Percentiles rank a stretch among this genome's conserved stretches.
These are phyloP conservation scores for Digitonthophagus gazella DNA, from an alignment of 2,888 invertebrate species.

Conservation along the genomic window DNA sequence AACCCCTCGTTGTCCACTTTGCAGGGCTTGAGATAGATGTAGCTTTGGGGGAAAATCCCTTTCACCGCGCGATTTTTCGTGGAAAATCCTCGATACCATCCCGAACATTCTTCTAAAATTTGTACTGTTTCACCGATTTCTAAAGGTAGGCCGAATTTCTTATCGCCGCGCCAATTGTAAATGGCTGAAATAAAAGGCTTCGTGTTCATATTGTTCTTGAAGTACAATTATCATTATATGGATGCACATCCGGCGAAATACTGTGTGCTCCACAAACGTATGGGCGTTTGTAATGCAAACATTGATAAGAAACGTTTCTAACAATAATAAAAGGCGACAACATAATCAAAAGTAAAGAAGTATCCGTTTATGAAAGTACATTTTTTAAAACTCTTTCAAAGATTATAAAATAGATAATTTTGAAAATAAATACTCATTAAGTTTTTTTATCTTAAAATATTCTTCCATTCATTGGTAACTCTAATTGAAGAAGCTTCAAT, in stretches of 20 bases:
- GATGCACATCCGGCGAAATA: not conserved
- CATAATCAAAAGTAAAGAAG: too few species aligned
- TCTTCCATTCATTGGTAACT: too few species aligned
- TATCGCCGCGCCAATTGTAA: slow-evolving; percentile 86
- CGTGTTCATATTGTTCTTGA: not conserved
- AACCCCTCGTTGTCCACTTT: slow-evolving; percentile 79
- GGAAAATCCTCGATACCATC: slow-evolving; percentile 88
- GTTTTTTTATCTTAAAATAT: too few species aligned
- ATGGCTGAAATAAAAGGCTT: slow-evolving; percentile 65
- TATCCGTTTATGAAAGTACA: too few species aligned
- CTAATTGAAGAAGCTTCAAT: too few species aligned
- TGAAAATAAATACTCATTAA: too few species aligned
- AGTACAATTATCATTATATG: not conserved
- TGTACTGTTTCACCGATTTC: slow-evolving; percentile 93
- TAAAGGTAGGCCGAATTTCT: slow-evolving; percentile 74
- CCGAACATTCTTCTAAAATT: slow-evolving; percentile 85
- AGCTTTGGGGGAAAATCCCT: slow-evolving; percentile 79
- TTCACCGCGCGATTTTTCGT: slow-evolving; percentile 67
- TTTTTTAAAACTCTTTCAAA: too few species aligned
- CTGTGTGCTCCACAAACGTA: not conserved
- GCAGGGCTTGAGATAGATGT: slow-evolving; percentile 74
- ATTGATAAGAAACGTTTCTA: not conserved
- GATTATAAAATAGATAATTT: too few species aligned
- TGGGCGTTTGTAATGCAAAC: not conserved
- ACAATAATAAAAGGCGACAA: too few species aligned